Conservation (phyloP, 2,113 vertebrate genomes). For the Heterocephalus glaber region DNA sequence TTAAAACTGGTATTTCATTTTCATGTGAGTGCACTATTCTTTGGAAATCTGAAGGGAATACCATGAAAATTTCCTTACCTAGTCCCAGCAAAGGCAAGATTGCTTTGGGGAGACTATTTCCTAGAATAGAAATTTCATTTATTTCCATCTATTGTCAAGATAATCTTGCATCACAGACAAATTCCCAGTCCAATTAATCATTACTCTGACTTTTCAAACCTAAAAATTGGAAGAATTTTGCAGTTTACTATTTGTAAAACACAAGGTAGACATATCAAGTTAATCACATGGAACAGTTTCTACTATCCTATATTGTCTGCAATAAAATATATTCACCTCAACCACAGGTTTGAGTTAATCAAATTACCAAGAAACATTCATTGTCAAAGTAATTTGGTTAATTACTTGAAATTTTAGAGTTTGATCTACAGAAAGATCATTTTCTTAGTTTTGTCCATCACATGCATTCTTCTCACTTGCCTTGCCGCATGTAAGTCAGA, state of each 20-base stretch:
- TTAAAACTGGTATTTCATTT: constrained; percentile 63
- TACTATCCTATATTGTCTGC: background rate
- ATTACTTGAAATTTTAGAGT: constrained; percentile 39
- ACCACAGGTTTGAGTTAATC: background rate
- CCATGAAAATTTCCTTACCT: constrained; percentile 71
- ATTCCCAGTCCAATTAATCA: constrained; percentile 73
- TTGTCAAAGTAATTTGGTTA: constrained; percentile 45
- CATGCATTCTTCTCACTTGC: background rate
- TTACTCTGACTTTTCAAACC: constrained; percentile 53
- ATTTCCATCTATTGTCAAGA: constrained; percentile 68
- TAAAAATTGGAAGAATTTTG: constrained; percentile 53
- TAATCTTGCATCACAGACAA: constrained; percentile 71
- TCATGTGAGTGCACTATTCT: constrained; percentile 37
- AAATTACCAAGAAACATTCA: constrained; percentile 35
- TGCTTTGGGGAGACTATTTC: constrained; percentile 75
- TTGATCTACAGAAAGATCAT: background rate
- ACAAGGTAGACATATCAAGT: background rate
- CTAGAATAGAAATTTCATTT: constrained; percentile 80
- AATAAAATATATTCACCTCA: constrained; percentile 5
- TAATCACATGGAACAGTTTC: background rate
- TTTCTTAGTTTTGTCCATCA: background rate
- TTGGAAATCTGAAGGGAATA: constrained; percentile 62
- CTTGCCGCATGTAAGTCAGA: background rate
- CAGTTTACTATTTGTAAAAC: constrained; percentile 44
- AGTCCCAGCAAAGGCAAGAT: constrained; percentile 63